Base-by-base conservation (phyloP, 1,140 invertebrate species). In the Dendrolimus kikuchii region DNA sequence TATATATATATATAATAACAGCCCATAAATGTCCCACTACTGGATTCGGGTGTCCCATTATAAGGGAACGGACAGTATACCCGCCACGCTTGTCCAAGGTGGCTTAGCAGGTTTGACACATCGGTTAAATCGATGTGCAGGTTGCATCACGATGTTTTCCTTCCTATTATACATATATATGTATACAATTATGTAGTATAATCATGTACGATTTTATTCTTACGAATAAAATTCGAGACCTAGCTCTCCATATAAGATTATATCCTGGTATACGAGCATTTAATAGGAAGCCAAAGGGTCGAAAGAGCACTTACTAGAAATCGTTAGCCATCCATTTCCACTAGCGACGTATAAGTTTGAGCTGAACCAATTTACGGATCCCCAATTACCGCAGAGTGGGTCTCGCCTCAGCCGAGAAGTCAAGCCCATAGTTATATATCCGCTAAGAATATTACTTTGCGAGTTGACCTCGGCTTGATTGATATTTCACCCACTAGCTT, bases 301-400 rank as follows among this genome's bases (percentile, higher is more conserved):
- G 57, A 55, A 23, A 23, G 56, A 62, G 59, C 68, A 72, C 70
- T 77, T 74, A 74, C 52, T 59, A 57, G 55, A 57, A 73, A 76
- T 72, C 66, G 60, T 49, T 60, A 40, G 64, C 70, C 71, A 74
- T 77, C 71, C 71, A 77, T 78, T 71, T 73, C 60, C 55, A 55
- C 52, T 56, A 64, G 57, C 51, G 57, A 70, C 60, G 62, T 66
- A 63, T 67, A 72, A 68, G 71, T 75, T 65, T 66, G 57, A 71
- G 68, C 63, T 76, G 68, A 73, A 75, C 67, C 71, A 78, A 74
- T 77, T 75, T 68, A 69, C 52, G 58, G 69, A 68, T 65, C 64
- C 70, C 55, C 71, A 70, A 77, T 77, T 70, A 71, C 66, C 36
- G 49, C 44, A 47, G 37, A 66, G 41, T 51, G 61, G 57, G 64